Evolutionary conservation across 2,797 vertebrate genomes (phyloP).

Genomic region (Sebastes matsubarae): DNA sequence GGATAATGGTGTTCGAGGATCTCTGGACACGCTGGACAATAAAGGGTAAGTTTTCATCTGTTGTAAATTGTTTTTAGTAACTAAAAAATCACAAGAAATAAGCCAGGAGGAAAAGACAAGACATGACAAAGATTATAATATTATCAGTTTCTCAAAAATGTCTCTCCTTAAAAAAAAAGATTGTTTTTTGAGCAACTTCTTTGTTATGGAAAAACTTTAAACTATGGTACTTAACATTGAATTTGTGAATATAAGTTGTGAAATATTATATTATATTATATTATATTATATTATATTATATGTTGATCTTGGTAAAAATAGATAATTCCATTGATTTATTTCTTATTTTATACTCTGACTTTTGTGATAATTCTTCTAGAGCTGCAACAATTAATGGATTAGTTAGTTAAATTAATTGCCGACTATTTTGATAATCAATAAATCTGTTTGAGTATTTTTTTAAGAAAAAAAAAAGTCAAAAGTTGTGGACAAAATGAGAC

Average conservation of each 20-base stretch:
- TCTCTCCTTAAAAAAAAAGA: background rate
- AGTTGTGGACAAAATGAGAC: too few relatives aligned
- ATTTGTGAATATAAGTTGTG: background rate
- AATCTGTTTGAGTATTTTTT: too few relatives aligned
- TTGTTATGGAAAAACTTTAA: background rate
- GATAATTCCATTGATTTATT: background rate
- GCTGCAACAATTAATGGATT: too few relatives aligned
- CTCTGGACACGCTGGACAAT: slow-evolving; percentile 83
- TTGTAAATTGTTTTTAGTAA: background rate
- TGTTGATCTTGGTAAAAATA: background rate
- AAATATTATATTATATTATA: background rate
- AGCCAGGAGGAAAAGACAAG: background rate
- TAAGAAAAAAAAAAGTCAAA: too few relatives aligned
- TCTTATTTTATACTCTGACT: background rate
- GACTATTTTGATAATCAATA: too few relatives aligned
- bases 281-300: background rate
- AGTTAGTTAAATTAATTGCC: too few relatives aligned
- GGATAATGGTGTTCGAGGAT: slow-evolving; percentile 48
- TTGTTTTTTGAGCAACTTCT: background rate
- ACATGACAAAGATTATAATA: background rate
- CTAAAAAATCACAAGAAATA: background rate
- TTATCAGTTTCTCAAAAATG: background rate
- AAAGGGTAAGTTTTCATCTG: slow-evolving; percentile 73
- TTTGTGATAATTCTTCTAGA: background rate
- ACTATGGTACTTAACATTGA: background rate